These are phyloP conservation scores for Jaculus jaculus DNA, from an alignment of 2,113 vertebrate genomes.

Conservation along the genomic window DNA sequence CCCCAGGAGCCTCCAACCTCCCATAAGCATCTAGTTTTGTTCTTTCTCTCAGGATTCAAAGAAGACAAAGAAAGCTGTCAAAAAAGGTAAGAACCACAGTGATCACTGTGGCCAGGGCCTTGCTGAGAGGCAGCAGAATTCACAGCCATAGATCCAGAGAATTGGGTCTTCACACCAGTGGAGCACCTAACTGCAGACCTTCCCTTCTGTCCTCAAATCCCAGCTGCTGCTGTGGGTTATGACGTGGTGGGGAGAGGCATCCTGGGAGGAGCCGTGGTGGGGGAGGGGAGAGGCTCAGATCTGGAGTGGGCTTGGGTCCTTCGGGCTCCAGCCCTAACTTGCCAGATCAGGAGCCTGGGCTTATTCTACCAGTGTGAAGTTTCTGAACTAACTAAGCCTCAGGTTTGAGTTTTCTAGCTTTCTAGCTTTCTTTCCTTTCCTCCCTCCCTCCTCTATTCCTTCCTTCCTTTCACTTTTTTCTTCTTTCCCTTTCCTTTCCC, in stretches of 20 bases:
- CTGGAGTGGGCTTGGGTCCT: not conserved
- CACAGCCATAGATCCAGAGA: not conserved
- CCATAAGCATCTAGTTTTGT: not conserved
- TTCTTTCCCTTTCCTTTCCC: too few species aligned
- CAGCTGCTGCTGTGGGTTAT: fast-evolving
- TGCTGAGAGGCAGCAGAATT: not conserved
- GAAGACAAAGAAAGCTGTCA: constrained; percentile 79
- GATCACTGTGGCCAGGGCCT: fast-evolving
- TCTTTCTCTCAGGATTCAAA: constrained; percentile 80
- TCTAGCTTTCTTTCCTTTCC: not conserved
- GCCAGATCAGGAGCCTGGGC: not conserved
- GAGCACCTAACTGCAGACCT: not conserved
- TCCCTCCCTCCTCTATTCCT: fast-evolving
- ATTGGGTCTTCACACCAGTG: not conserved
- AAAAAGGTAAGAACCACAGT: constrained; percentile 23
- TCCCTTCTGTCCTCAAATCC: not conserved
- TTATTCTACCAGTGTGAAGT: not conserved
- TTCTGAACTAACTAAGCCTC: not conserved
- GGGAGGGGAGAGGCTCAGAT: fast-evolving
- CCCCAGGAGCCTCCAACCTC: not conserved
- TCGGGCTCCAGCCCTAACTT: not conserved
- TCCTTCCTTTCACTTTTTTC: fast-evolving
- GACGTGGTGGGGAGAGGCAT: fast-evolving
- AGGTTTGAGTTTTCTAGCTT: not conserved
- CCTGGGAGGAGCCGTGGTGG: not conserved